Percentiles rank a stretch among this genome's conserved stretches.
phyloP scores from a whole-genome alignment of 2,888 invertebrate species.

The Exocentrus adspersus region DNA sequence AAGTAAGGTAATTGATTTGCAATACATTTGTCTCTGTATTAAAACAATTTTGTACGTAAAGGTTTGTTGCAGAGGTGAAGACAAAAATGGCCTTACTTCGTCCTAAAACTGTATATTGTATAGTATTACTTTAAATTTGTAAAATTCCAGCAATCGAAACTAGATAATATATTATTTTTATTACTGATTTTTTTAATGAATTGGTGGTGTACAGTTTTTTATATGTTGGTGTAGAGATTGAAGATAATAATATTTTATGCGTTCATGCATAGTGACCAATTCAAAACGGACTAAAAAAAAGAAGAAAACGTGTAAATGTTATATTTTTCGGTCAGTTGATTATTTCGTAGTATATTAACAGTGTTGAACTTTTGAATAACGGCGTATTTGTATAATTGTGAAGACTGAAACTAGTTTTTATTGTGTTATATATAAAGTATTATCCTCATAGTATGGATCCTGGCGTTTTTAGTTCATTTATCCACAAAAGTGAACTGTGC shows the following conservation, averaged over 20 bases:
- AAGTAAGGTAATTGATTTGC: constrained; percentile 16
- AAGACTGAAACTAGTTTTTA: constrained; percentile 64
- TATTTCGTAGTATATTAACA: constrained; percentile 60
- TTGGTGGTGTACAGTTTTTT: constrained; percentile 60
- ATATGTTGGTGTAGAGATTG: constrained; percentile 44
- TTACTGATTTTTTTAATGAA: constrained; percentile 50
- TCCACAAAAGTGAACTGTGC: constrained; percentile 24
- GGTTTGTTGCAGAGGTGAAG: constrained; percentile 15
- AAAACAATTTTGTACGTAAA: constrained; percentile 5
- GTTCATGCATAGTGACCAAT: constrained; percentile 57
- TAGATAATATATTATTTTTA: constrained; percentile 53
- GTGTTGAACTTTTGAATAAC: constrained; percentile 59
- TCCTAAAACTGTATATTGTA: constrained; percentile 37
- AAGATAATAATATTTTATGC: constrained; percentile 49
- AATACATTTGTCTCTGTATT: constrained; percentile 18
- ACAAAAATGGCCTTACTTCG: constrained; percentile 25
- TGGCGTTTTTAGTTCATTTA: constrained; percentile 56
- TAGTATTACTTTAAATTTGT: constrained; percentile 29
- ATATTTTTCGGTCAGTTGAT: constrained; percentile 63
- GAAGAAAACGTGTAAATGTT: constrained; percentile 61
- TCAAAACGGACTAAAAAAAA: constrained; percentile 48
- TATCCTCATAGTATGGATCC: constrained; percentile 56
- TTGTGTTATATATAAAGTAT: constrained; percentile 62
- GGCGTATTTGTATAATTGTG: constrained; percentile 63
- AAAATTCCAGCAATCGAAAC: constrained; percentile 49